Base-by-base conservation (phyloP, 2,888 invertebrate species). In the Poecilobothrus nobilitatus region DNA sequence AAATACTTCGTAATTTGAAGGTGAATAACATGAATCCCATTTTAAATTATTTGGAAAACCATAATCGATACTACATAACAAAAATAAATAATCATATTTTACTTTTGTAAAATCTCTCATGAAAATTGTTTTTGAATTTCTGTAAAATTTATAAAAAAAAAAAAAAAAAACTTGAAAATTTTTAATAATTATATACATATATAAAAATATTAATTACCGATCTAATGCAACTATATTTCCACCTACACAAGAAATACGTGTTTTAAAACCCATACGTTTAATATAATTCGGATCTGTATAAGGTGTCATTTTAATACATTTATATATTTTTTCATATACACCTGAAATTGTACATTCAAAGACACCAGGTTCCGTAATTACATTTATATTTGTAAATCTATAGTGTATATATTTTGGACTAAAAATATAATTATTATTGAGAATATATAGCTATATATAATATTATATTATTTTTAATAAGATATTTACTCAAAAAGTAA, bases 41-140 rank as follows among this genome's bases (percentile, higher is more conserved):
- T 18, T 33, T 34, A 33, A 65, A 34, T 20, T 20, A 1, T 9
- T 18, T 34, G 65, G 65, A 20, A 20, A 37, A 10, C 65, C 65
- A 65, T 34, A 65, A n/a, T 65, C 20, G 10, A 65, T 65, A 37
- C 65, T 65, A 20, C 65, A 65, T n/a, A 65, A 2, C n/a, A 65
- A 20, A 34, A 65, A 65, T 20, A 65, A 20, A 7, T 65, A 33
- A 37, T 65, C 65, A 65, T 65, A 65, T 37, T 65, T 65, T 1
- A 65, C 20, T 27, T 18, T 53, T 6, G 3, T 4, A 53, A 18
- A 53, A 18, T 53, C 6, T 6, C 18, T 53, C 53, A 53, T 12
- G 2, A 53, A 53, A 53, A 53, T 18, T 18, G 18, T 53, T 53
- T 53, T 53, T 2, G 53, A 53, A 18, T 53, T 53, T n/a, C 53